Percentiles rank a stretch among this genome's conserved stretches.
phyloP scores from a whole-genome alignment of 2,797 vertebrate genomes.

The Cyprinodon diabolis region DNA sequence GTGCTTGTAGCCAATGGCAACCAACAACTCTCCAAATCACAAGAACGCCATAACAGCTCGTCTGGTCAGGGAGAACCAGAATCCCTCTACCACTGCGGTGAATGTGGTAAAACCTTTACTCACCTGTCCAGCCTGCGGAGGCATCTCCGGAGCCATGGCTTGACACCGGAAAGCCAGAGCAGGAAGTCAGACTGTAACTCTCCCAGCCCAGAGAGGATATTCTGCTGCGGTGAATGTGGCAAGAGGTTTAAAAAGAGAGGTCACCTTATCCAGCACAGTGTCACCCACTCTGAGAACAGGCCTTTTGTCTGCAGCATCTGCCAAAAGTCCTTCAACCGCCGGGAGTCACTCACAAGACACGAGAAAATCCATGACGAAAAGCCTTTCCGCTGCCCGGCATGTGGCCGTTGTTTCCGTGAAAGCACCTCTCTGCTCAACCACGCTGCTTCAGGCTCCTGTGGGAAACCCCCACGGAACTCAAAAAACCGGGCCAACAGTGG shows the following conservation, averaged over 20 bases:
- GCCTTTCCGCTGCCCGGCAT: slow-evolving; percentile 90
- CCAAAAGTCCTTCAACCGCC: slow-evolving; percentile 91
- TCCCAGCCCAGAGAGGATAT: slow-evolving; percentile 83
- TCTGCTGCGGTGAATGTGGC: slow-evolving; percentile 90
- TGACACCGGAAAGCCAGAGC: slow-evolving; percentile 77
- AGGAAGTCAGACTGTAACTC: slow-evolving; percentile 76
- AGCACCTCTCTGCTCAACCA: slow-evolving; percentile 85
- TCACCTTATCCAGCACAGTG: slow-evolving; percentile 92
- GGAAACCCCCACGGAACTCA: slow-evolving; percentile 79
- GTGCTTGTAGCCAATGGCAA: slow-evolving; percentile 81
- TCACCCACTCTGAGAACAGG: slow-evolving; percentile 90
- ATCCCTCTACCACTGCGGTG: slow-evolving; percentile 88
- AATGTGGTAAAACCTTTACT: slow-evolving; percentile 92
- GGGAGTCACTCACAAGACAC: slow-evolving; percentile 91
- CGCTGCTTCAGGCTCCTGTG: slow-evolving; percentile 83
- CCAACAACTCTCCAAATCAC: slow-evolving; percentile 76
- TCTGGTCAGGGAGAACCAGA: slow-evolving; percentile 80
- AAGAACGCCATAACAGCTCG: slow-evolving; percentile 67
- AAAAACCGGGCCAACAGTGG: slow-evolving; percentile 59
- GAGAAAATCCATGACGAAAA: slow-evolving; percentile 93
- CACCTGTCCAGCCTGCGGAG: slow-evolving; percentile 93
- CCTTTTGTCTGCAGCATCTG: slow-evolving; percentile 89
- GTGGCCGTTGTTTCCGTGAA: slow-evolving; percentile 86
- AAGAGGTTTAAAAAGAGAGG: slow-evolving; percentile 93
- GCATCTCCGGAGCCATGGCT: slow-evolving; percentile 90